Conservation (phyloP, 2,113 vertebrate genomes). For the Tautogolabrus adspersus region DNA sequence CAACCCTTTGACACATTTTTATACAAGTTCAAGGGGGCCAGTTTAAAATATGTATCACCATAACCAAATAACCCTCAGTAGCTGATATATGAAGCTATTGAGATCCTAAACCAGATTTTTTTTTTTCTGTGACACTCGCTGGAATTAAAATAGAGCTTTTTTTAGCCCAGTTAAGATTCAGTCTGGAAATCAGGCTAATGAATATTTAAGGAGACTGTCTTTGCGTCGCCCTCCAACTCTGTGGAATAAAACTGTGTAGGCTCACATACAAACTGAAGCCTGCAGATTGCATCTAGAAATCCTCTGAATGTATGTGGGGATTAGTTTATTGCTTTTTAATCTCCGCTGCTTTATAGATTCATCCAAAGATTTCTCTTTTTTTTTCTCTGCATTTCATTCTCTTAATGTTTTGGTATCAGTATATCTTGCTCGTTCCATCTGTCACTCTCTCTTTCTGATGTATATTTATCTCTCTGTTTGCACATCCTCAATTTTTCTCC, state of each 20-base stretch:
- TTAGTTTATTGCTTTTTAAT: constrained; percentile 53
- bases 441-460: constrained; percentile 45
- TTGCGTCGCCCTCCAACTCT: constrained; percentile 48
- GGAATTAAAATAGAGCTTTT: constrained; percentile 63
- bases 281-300: constrained; percentile 14
- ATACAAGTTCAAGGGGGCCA: constrained; percentile 19
- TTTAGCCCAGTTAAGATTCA: constrained; percentile 56
- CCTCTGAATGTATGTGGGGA: constrained; percentile 40
- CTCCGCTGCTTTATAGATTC: constrained; percentile 20
- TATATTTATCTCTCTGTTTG: constrained; percentile 40
- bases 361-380: constrained; percentile 21
- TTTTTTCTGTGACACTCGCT: constrained; percentile 56
- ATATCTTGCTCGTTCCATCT: constrained; percentile 53
- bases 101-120: constrained; percentile 50
- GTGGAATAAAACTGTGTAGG: constrained; percentile 24
- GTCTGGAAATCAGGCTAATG: constrained; percentile 70
- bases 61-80: constrained; percentile 28
- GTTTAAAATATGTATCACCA: constrained; percentile 21
- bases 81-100: constrained; percentile 6
- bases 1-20: neutral
- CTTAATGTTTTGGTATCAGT: constrained; percentile 58
- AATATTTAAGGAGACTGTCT: constrained; percentile 55
- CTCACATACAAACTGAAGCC: constrained; percentile 2
- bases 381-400: constrained; percentile 6
- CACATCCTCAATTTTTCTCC: constrained; percentile 27